Percentiles rank a stretch among this genome's conserved stretches.
Conservation (phyloP, 2,888 invertebrate genomes). For the Diarsia dahlii region DNA sequence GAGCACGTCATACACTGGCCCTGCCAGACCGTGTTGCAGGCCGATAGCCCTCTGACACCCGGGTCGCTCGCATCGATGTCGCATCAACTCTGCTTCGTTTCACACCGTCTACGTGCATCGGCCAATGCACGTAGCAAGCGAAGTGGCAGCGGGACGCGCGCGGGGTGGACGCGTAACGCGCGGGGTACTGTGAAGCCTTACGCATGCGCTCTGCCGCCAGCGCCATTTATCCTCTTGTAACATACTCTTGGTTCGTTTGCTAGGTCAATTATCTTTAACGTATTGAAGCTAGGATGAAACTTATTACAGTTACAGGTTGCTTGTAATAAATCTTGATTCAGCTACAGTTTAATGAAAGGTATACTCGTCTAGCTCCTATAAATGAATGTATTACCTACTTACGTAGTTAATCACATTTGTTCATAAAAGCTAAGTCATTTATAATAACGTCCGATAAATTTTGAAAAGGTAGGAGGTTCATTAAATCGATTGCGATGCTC, state of each 20-base stretch:
- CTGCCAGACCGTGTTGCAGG: slow-evolving; percentile 77
- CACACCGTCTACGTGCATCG: slow-evolving; percentile 71
- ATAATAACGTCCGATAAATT: slow-evolving; percentile 70
- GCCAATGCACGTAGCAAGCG: slow-evolving; percentile 58
- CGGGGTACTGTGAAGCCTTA: slow-evolving; percentile 78
- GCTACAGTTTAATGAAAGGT: slow-evolving; percentile 11
- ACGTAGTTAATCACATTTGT: slow-evolving; percentile 44
- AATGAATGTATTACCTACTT: background rate
- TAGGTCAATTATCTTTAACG: slow-evolving; percentile 84
- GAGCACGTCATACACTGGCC: slow-evolving; percentile 72
- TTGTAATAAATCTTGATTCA: slow-evolving; percentile 28
- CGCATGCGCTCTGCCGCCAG: slow-evolving; percentile 81
- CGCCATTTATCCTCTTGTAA: slow-evolving; percentile 84
- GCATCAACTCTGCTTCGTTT: slow-evolving; percentile 76
- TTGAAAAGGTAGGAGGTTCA: slow-evolving; percentile 72
- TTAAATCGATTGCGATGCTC: slow-evolving; percentile 77
- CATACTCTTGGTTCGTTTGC: slow-evolving; percentile 83
- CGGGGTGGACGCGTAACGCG: slow-evolving; percentile 78
- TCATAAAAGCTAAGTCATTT: slow-evolving; percentile 68
- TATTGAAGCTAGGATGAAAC: slow-evolving; percentile 76
- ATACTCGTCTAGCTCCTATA: slow-evolving; percentile 3
- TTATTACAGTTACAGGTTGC: slow-evolving; percentile 48
- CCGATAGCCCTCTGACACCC: slow-evolving; percentile 69
- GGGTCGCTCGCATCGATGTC: slow-evolving; percentile 75
- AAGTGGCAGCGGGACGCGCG: slow-evolving; percentile 71